Evolutionary conservation across 1,140 invertebrate genomes (phyloP).

Genomic region (Pseudomyrmex sp.): DNA sequence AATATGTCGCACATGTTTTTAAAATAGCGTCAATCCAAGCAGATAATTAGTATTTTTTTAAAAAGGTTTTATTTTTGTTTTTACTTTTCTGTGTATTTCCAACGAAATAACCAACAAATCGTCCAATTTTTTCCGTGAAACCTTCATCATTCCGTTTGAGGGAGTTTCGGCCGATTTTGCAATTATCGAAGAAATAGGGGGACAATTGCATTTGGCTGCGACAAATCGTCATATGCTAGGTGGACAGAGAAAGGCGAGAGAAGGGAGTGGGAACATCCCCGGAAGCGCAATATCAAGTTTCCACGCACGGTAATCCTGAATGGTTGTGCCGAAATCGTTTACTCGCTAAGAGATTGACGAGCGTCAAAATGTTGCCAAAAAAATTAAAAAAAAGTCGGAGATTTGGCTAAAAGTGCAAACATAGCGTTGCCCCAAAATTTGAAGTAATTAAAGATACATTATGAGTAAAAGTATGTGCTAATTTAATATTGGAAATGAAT

Average conservation of each 20-base stretch:
- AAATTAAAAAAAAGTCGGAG: constrained; percentile 5
- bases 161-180: constrained; percentile 69
- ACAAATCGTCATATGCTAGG: constrained; percentile 66
- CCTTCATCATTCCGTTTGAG: constrained; percentile 32
- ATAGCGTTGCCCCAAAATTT: constrained; percentile 4
- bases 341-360: constrained; percentile 57
- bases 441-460: not conserved
- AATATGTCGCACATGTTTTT: not conserved
- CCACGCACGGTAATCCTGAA: constrained; percentile 61
- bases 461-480: no score
- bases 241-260: constrained; percentile 41
- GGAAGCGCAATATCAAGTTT: constrained; percentile 71
- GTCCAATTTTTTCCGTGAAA: constrained; percentile 21
- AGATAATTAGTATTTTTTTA: not conserved
- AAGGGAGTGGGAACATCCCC: constrained; percentile 57
- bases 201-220: constrained; percentile 74
- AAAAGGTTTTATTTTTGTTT: constrained; percentile 5
- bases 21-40: not conserved
- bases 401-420: not conserved
- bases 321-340: constrained; percentile 57
- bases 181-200: constrained; percentile 73
- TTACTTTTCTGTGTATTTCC: constrained; percentile 17
- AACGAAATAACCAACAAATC: constrained; percentile 19
- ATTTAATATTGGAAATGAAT: no score
- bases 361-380: constrained; percentile 42